phyloP scores from a whole-genome alignment of 2,113 vertebrate genomes.

The Marcusenius ussheri region DNA sequence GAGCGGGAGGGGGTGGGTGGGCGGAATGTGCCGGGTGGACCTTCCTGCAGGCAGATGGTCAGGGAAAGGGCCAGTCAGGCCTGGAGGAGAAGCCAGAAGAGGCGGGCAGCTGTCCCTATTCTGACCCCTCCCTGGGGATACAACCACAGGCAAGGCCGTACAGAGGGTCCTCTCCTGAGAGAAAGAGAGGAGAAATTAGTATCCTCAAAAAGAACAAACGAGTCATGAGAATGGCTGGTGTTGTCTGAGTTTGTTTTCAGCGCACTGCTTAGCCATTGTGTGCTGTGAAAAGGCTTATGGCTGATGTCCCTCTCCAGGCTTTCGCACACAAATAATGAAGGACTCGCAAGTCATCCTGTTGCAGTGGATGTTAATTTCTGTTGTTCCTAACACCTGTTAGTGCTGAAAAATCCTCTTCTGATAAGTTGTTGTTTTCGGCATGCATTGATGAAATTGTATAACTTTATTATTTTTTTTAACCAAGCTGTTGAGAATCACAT shows the following conservation, averaged over 20 bases:
- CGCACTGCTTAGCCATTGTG: slow-evolving; percentile 21
- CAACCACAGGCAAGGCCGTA: slow-evolving; percentile 33
- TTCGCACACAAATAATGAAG: neutral
- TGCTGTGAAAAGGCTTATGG: slow-evolving; percentile 13
- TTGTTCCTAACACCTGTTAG: slow-evolving; percentile 28
- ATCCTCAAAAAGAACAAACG: slow-evolving; percentile 30
- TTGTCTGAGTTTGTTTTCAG: slow-evolving; percentile 5
- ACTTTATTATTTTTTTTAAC: neutral
- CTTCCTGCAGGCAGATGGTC: slow-evolving; percentile 56
- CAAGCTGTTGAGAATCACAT: neutral
- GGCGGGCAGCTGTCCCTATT: slow-evolving; percentile 50
- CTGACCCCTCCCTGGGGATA: slow-evolving; percentile 37
- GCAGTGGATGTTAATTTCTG: neutral
- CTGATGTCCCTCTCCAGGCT: neutral
- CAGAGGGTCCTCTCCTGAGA: slow-evolving; percentile 31
- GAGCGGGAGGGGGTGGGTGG: neutral
- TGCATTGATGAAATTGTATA: neutral
- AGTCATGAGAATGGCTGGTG: slow-evolving; percentile 39
- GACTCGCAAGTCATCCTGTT: neutral
- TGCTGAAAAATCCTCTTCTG: slow-evolving; percentile 3
- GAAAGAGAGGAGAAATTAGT: slow-evolving; percentile 23
- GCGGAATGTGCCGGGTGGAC: neutral
- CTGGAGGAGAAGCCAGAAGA: slow-evolving; percentile 26
- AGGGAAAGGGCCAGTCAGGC: slow-evolving; percentile 37
- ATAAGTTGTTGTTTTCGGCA: neutral